These are phyloP conservation scores for Cliona cf. orientalis DNA, from an alignment of 37 sponge, comb jelly and placozoan genomes.

Conservation along the genomic window DNA sequence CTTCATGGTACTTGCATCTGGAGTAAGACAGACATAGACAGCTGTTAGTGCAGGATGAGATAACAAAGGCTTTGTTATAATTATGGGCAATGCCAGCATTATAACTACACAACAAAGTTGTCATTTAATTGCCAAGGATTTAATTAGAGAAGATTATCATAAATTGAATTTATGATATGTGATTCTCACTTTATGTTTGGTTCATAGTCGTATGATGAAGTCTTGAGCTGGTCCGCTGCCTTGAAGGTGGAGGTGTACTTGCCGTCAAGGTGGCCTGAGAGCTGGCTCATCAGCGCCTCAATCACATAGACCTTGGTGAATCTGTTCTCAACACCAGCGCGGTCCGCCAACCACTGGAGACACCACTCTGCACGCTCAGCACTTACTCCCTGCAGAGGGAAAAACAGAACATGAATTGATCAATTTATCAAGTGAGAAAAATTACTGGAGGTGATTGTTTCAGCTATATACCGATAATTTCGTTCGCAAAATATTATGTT, in stretches of 20 bases:
- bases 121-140: neutral
- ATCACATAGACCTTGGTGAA: conserved; percentile 56
- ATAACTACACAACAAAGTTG: neutral
- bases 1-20: conserved; percentile 67
- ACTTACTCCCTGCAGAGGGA: conserved; percentile 5
- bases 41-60: neutral
- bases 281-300: conserved; percentile 39
- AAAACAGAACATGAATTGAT: neutral
- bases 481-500: too few species aligned
- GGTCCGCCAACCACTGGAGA: conserved; percentile 72
- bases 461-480: too few species aligned
- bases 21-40: neutral
- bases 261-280: conserved; percentile 32
- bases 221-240: conserved; percentile 49
- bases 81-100: neutral
- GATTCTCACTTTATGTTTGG: conserved; percentile 32
- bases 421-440: too few species aligned
- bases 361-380: conserved; percentile 31
- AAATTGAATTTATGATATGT: neutral
- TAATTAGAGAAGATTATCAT: neutral
- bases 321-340: conserved; percentile 38
- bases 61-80: neutral
- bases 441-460: too few species aligned
- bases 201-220: conserved; percentile 64
- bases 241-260: conserved; percentile 20